Percentiles rank a stretch among this genome's conserved stretches.
phyloP scores from a whole-genome alignment of 35 echinoderm and acorn worm genomes.

The Lytechinus variegatus region DNA sequence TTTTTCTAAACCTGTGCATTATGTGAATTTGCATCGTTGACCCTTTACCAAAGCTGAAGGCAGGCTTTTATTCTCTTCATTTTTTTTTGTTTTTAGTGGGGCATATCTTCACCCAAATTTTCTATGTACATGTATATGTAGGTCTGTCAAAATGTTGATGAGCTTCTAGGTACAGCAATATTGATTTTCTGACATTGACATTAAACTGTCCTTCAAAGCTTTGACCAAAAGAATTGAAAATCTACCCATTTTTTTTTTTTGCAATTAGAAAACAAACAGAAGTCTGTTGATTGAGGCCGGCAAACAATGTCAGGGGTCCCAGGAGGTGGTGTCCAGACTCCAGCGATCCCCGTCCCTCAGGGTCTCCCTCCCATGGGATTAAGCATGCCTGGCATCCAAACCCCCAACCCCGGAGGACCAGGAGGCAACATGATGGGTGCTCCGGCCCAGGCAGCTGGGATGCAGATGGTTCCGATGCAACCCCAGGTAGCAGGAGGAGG shows the following conservation, averaged over 20 bases:
- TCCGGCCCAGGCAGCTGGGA: neutral
- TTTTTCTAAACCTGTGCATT: too few relatives aligned
- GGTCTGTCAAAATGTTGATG: too few relatives aligned
- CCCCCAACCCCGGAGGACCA: neutral
- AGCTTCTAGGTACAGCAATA: too few relatives aligned
- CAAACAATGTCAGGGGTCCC: neutral
- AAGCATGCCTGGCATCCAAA: neutral
- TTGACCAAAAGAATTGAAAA: neutral
- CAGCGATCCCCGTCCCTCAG: neutral
- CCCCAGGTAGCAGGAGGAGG: neutral
- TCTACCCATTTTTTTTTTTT: neutral
- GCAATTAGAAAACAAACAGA: neutral
- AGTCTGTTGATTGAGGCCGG: neutral
- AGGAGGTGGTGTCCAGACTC: neutral
- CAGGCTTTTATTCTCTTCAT: too few relatives aligned
- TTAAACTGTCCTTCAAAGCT: neutral
- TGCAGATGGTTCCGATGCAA: constrained; percentile 31
- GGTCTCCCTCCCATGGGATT: neutral
- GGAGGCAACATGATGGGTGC: neutral
- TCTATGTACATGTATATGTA: too few relatives aligned
- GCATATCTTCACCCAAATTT: too few relatives aligned
- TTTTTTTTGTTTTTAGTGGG: too few relatives aligned
- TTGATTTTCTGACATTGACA: neutral
- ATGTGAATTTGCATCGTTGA: too few relatives aligned
- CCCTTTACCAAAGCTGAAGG: too few relatives aligned